These are phyloP conservation scores for Meghimatium bilineatum DNA, from an alignment of 2,888 invertebrate genomes.

Conservation along the genomic window DNA sequence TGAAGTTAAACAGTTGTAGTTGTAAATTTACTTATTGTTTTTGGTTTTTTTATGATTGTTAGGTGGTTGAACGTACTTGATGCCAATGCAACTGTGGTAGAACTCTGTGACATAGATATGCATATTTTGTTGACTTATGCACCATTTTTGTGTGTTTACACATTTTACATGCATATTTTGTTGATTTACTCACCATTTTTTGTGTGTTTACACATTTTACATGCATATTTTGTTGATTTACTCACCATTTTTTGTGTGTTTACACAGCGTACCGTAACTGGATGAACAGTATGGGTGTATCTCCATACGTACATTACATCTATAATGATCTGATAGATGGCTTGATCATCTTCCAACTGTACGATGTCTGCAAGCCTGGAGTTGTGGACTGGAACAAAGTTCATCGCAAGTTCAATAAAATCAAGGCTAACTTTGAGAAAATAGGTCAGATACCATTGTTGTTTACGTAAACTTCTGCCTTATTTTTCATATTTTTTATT, in stretches of 20 bases:
- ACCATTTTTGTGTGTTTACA: not conserved
- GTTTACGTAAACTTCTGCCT: no score
- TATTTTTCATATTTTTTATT: no score
- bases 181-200: not conserved
- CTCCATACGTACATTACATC: slow-evolving; percentile 97
- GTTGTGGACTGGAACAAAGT: slow-evolving; percentile 94
- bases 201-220: not conserved
- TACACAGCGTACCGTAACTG: slow-evolving; percentile 95
- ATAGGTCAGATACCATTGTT: slow-evolving; percentile 67
- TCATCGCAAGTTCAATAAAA: slow-evolving; percentile 89
- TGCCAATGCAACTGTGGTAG: no score
- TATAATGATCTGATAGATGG: slow-evolving; percentile 98
- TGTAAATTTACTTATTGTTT: no score
- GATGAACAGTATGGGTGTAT: slow-evolving; percentile 99
- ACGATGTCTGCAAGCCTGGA: slow-evolving; percentile 96
- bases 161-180: no score
- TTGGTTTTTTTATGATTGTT: no score
- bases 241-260: not conserved
- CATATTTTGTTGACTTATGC: not conserved
- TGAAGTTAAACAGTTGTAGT: no score
- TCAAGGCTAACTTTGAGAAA: slow-evolving; percentile 97
- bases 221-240: not conserved
- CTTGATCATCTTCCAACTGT: slow-evolving; percentile 96
- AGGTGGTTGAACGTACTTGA: no score
- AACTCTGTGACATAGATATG: no score